Evolutionary conservation across 2,797 vertebrate genomes (phyloP).

Genomic region (Adelosebastes latens): DNA sequence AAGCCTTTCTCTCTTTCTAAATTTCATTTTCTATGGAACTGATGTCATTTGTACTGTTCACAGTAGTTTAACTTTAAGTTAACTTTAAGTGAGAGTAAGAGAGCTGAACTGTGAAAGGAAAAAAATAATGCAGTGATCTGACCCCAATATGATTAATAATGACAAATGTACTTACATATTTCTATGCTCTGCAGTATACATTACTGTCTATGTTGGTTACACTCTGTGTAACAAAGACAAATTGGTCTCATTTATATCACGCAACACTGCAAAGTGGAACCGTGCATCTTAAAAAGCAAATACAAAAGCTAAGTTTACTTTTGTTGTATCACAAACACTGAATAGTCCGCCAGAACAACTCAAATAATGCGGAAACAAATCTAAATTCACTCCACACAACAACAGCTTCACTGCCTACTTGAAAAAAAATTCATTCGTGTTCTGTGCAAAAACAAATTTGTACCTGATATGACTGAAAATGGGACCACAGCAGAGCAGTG

Average conservation of each 20-base stretch:
- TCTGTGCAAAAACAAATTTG: not conserved
- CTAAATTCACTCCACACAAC: not conserved
- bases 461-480: not conserved
- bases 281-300: not conserved
- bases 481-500: not conserved
- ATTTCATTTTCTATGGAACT: not conserved
- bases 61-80: not conserved
- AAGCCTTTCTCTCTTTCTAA: not conserved
- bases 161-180: slow-evolving; percentile 6
- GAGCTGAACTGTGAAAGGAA: not conserved
- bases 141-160: not conserved
- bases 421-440: not conserved
- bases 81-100: not conserved
- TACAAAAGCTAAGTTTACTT: not conserved
- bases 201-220: not conserved
- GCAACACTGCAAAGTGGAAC: not conserved
- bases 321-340: not conserved
- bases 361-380: not conserved
- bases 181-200: not conserved
- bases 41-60: not conserved
- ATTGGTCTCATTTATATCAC: slow-evolving; percentile 11
- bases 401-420: not conserved
- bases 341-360: not conserved
- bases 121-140: not conserved
- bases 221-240: not conserved